Base-by-base conservation (phyloP, 2,113 vertebrate genomes). In the Platysteira castanea region DNA sequence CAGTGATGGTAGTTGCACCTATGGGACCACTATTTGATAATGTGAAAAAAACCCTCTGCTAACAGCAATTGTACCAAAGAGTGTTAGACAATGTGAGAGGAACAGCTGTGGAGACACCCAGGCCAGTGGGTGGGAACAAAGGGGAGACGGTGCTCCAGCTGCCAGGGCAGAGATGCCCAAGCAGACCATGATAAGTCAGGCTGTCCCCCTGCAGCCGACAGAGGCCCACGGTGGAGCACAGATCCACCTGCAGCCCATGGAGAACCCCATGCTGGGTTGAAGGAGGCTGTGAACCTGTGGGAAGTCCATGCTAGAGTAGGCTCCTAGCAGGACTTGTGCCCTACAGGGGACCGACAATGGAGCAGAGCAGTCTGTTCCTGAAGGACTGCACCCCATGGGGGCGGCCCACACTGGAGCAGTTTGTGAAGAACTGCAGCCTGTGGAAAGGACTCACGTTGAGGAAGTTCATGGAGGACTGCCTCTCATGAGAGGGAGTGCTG, bases 361-460 rank as follows among this genome's bases (percentile, higher is more conserved):
- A 50, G 39, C 18, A 56, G 35, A 50, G 39, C 18, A 56, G 24
- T 31, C 18, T n/a, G 15, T 31, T 56, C 60, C 53, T 63, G 33
- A 74, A 68, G 44, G 30, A 56, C 42, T 75, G 83, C n/a, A 60
- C 7, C 18, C 39, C 27, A 5, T 10, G 19, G 14, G 10, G 3
- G 10, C 22, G 5, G 56, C 7, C 9, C 24, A 46, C 2, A 7
- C 0, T 28, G 24, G 15, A 68, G 18, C 5, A 47, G 24, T 10
- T 46, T 0, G 4, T 35, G 47, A 61, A 75, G 61, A 82, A 60
- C 21, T 68, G n/a, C 54, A 69, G 70, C n/a, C 47, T 42, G 26
- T 31, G 30, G 47, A 39, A 68, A 47, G 30, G 47, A 54, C 41
- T 83, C 47, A 35, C 0, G 0, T 0, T 41, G 16, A 30, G 39